Evolutionary conservation across 2,888 invertebrate genomes (phyloP), one percentile per base, ranked within the genome.

Genomic region (Pristionchus entomophagus): DNA sequence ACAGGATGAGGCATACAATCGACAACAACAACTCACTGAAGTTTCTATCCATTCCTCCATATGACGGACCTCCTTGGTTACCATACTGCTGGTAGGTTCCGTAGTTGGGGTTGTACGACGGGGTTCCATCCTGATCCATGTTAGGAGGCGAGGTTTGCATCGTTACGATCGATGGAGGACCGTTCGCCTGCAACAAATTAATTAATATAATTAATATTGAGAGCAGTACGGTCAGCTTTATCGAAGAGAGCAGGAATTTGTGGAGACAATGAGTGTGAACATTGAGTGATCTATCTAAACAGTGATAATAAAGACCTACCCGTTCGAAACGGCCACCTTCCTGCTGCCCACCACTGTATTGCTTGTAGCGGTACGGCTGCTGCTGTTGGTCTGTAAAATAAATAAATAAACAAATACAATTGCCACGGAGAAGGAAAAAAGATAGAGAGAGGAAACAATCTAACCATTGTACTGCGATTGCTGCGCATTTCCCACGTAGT

Each of bases 81-180:
- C 56, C 53, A 38, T 59, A 82, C 26, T 82, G 82, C 26, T 38
- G 41, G 56, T 59, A 59, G 78, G 8, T 73, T 19, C 73, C 32
- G 82, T 82, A 82, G 82, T 59, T 56, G 56, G 45, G 35, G 56
- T 59, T 82, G 82, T 59, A 82, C 10, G 45, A 26, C 22, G 81
- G 51, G 17, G 22, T 29, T 32, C 56, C 82, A 38, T 59, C 56
- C 59, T 38, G 56, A 35, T 82, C 82, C 56, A 56, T 59, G 17
- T 35, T 26, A 32, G 82, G 82, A n/a, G 82, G 82, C n/a, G 82
- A 59, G 6, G 82, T 82, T 6, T 59, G 35, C 82, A 82, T 82
- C 12, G 82, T 82, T 26, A 82, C 59, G 59, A 82, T 82, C 38
- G 82, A 82, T 82, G 82, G 82, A 59, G 56, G 82, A 59, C 59